Evolutionary conservation across 2,888 invertebrate species (phyloP).

Genomic region (Polyommatus iphigenia): DNA sequence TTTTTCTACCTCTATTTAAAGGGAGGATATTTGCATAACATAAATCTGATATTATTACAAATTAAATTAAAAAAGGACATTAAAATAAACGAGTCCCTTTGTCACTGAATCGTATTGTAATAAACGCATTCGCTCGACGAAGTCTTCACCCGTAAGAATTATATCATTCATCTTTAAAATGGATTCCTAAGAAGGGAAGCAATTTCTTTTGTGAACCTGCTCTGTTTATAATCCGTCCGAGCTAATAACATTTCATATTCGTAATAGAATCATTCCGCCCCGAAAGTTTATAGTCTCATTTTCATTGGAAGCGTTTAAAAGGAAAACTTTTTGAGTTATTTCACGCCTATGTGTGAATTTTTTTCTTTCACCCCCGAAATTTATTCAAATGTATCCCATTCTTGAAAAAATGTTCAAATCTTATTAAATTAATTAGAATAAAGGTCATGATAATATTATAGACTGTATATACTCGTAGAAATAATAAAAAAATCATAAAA

Average conservation of each 20-base stretch:
- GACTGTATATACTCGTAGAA: too few relatives aligned
- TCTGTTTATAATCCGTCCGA: slow-evolving; percentile 80
- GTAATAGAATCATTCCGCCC: slow-evolving; percentile 79
- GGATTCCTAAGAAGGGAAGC: slow-evolving; percentile 78
- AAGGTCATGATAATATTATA: too few relatives aligned
- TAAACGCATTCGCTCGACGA: slow-evolving; percentile 68
- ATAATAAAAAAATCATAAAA: neutral
- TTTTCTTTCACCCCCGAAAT: neutral
- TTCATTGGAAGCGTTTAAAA: slow-evolving; percentile 78
- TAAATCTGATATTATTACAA: neutral
- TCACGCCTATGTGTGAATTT: slow-evolving; percentile 48
- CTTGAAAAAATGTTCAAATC: neutral
- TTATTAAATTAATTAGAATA: neutral
- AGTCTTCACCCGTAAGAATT: slow-evolving; percentile 76
- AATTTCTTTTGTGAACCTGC: slow-evolving; percentile 80
- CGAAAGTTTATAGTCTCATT: slow-evolving; percentile 80
- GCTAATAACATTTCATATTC: slow-evolving; percentile 81
- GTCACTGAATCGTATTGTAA: slow-evolving; percentile 43
- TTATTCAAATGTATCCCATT: neutral
- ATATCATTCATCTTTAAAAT: slow-evolving; percentile 78
- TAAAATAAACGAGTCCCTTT: slow-evolving; percentile 35
- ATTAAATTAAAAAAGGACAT: neutral
- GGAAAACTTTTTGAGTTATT: slow-evolving; percentile 76
- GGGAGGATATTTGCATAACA: neutral
- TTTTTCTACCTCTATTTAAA: slow-evolving; percentile 5